Conservation (phyloP, 2,113 vertebrate genomes). For the Chloropsis cyanopogon region DNA sequence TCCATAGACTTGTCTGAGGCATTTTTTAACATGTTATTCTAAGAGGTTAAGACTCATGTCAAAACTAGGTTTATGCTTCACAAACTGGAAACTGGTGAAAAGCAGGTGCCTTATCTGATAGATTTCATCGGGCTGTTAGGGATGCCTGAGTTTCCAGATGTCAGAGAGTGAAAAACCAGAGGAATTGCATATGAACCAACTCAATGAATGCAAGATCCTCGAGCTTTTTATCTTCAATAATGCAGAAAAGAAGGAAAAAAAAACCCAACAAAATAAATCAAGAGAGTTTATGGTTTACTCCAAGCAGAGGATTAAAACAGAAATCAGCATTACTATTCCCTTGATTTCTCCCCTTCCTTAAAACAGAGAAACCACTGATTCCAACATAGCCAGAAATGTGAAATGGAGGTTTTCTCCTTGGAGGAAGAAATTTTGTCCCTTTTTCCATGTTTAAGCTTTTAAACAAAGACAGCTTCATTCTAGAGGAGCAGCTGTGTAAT, state of each 20-base stretch:
- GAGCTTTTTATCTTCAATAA: not conserved
- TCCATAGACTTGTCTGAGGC: not conserved
- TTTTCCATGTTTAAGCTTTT: not conserved
- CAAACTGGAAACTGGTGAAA: not conserved
- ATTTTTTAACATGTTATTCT: not conserved
- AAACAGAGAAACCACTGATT: not conserved
- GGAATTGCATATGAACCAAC: not conserved
- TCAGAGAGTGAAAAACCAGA: not conserved
- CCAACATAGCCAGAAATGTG: not conserved
- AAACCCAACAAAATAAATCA: not conserved
- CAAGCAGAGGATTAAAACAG: not conserved
- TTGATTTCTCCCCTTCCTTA: not conserved
- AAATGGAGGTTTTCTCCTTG: slow-evolving; percentile 3
- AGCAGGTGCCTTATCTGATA: not conserved
- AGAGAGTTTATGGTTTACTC: not conserved
- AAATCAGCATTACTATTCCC: not conserved
- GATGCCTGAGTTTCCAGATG: not conserved
- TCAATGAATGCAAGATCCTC: not conserved
- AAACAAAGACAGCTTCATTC: slow-evolving; percentile 19
- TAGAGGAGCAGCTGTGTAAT: slow-evolving; percentile 35
- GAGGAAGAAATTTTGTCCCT: slow-evolving; percentile 10
- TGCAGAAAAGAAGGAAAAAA: not conserved
- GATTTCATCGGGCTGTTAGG: not conserved
- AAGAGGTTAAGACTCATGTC: not conserved
- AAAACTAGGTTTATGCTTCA: not conserved